phyloP scores from a whole-genome alignment of 2,888 invertebrate species.

The Eucera pruinosa region DNA sequence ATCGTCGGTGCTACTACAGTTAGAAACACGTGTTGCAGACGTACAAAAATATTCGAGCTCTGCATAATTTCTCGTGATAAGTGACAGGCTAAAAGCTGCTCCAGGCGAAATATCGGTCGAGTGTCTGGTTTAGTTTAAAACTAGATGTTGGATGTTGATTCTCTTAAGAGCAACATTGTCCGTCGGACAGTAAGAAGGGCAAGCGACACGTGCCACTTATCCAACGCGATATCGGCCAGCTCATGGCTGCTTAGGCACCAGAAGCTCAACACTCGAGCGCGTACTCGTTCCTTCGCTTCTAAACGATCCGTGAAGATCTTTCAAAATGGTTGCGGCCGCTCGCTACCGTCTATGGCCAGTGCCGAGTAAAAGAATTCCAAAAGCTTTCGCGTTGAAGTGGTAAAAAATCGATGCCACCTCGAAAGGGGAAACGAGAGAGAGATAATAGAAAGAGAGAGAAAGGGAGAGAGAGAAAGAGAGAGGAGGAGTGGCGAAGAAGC shows the following conservation, averaged over 20 bases:
- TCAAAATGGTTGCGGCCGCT: not conserved
- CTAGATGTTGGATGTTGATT: conserved; percentile 43
- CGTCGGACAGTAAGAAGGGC: conserved; percentile 36
- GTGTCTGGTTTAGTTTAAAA: conserved; percentile 56
- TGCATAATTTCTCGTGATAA: conserved; percentile 44
- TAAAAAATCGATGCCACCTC: too few relatives aligned
- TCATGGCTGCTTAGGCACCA: conserved; percentile 43
- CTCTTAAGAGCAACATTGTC: conserved; percentile 51
- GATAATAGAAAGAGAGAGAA: too few relatives aligned
- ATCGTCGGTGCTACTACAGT: not conserved
- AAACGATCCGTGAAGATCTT: not conserved
- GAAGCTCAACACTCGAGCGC: conserved; percentile 35
- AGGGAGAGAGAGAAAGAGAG: conserved; percentile 20
- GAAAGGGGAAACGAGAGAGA: too few relatives aligned
- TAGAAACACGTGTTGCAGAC: not conserved
- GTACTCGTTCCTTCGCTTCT: not conserved
- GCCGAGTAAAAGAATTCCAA: too few relatives aligned
- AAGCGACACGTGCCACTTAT: conserved; percentile 77
- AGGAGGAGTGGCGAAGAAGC: too few relatives aligned
- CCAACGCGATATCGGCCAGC: conserved; percentile 66
- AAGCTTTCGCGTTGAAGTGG: too few relatives aligned
- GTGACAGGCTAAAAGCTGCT: conserved; percentile 33
- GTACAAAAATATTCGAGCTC: conserved; percentile 32
- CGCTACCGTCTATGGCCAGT: too few relatives aligned
- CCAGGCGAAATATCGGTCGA: conserved; percentile 6